Evolutionary conservation across 2,113 vertebrate species (phyloP), one percentile per base, ranked within the genome.

Genomic region (Pholis gunnellus): DNA sequence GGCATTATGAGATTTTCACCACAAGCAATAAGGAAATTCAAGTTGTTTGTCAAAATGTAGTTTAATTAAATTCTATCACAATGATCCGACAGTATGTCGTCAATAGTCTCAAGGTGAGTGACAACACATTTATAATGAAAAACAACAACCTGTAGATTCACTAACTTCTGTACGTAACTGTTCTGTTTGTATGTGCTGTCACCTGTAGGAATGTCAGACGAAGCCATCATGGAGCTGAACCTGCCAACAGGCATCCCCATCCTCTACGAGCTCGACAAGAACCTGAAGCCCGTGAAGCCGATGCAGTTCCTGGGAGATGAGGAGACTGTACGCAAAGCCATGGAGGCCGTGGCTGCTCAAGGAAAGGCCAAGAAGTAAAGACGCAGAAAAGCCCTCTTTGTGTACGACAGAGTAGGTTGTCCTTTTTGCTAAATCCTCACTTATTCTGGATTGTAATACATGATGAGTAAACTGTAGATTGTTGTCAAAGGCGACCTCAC

Each of bases 211-310:
- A 98, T 99, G 96, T 97, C 98, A 0, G 98, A 99, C 81, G 98
- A 96, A 86, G 97, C 96, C 72, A 99, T 99, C 94, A 99, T 99
- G 98, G 98, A 99, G 88, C 94, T 99, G 86, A 99, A 99, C 93
- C 94, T 99, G 87, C 98, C 98, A n/a, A 99, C 98, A 0, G 98
- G 98, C 29, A 99, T 99, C 91, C 98, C 98, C 42, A 98, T 99
- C 0, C 96, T 99, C 61, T 99, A 98, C 0, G 98, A 99, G 87
- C 93, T 99, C 59, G 98, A 99, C 93, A 97, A 97, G 93, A 97
- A 99, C 93, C 95, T 99, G 93, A 99, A 99, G 92, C 98, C 98
- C 0, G 78, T 98, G 84, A 98, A 98, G 90, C 96, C 97, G 44
- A 94, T 93, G 93, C 98, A 99, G 94, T 99, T 99, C 95, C 94